phyloP scores from a whole-genome alignment of 2,888 invertebrate species.

The Galeruca laticollis region DNA sequence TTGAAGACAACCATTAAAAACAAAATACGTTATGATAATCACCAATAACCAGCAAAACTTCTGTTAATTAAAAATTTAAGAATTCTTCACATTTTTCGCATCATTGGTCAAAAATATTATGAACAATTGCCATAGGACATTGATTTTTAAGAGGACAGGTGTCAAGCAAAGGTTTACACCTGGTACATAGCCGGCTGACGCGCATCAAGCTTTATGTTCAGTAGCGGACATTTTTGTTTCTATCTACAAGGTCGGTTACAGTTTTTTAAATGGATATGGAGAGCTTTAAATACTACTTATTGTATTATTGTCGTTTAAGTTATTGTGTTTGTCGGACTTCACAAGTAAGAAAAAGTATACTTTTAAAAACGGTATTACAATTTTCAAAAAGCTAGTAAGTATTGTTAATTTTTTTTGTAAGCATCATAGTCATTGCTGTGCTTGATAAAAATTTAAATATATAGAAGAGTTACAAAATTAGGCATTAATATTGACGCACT shows the following conservation, averaged over 20 bases:
- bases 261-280: not conserved
- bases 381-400: not conserved
- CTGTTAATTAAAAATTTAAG: slow-evolving; percentile 22
- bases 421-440: no score
- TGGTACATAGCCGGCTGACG: slow-evolving; percentile 64
- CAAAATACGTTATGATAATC: not conserved
- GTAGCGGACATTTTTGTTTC: slow-evolving; percentile 50
- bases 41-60: slow-evolving; percentile 7
- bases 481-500: no score
- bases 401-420: not conserved
- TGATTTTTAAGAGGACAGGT: slow-evolving; percentile 65
- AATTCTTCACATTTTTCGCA: slow-evolving; percentile 40
- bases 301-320: no score
- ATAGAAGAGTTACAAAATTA: no score
- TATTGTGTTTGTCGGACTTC: no score
- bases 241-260: slow-evolving; percentile 13
- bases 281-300: not conserved
- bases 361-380: not conserved
- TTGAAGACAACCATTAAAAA: not conserved
- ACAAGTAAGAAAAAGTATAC: not conserved
- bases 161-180: slow-evolving; percentile 63
- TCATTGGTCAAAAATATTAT: slow-evolving; percentile 60
- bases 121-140: slow-evolving; percentile 64
- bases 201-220: slow-evolving; percentile 47
- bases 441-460: no score